phyloP scores from a whole-genome alignment of 2,888 invertebrate genomes.

The Hypsopygia costalis region DNA sequence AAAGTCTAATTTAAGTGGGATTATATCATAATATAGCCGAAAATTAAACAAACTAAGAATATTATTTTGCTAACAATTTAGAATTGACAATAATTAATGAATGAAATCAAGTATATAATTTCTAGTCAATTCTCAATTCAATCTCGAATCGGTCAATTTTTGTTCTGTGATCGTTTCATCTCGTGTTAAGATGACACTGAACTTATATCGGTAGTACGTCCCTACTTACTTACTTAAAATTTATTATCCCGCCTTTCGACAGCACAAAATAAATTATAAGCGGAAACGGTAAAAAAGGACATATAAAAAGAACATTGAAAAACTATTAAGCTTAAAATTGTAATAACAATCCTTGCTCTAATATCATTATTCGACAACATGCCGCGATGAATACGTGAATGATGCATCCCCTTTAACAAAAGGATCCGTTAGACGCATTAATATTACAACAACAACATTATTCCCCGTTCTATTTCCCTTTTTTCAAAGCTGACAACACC shows the following conservation, averaged over 20 bases:
- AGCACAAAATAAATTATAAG: slow-evolving; percentile 9
- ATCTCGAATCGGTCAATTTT: too few species aligned
- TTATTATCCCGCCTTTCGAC: slow-evolving; percentile 3
- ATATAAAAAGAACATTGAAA: background rate
- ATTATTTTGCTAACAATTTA: too few species aligned
- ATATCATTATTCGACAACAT: slow-evolving; percentile 44
- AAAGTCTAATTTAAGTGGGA: too few species aligned
- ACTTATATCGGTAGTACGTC: too few species aligned
- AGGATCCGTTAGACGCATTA: slow-evolving; percentile 72
- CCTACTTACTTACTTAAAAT: too few species aligned
- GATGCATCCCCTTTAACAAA: slow-evolving; percentile 57
- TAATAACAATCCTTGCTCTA: slow-evolving; percentile 42
- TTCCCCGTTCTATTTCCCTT: slow-evolving; percentile 52
- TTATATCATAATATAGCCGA: too few species aligned
- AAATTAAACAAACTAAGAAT: too few species aligned
- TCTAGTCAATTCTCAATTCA: too few species aligned
- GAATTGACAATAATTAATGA: too few species aligned
- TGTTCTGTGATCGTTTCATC: too few species aligned
- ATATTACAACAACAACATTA: slow-evolving; percentile 66
- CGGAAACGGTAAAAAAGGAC: slow-evolving; percentile 6
- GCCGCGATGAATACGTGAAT: slow-evolving; percentile 40
- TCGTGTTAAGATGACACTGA: too few species aligned
- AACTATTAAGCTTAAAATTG: slow-evolving; percentile 12
- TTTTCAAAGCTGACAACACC: slow-evolving; percentile 63
- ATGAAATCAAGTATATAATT: too few species aligned